Evolutionary conservation across 2,888 invertebrate genomes (phyloP).

Genomic region (Anodontia alba): DNA sequence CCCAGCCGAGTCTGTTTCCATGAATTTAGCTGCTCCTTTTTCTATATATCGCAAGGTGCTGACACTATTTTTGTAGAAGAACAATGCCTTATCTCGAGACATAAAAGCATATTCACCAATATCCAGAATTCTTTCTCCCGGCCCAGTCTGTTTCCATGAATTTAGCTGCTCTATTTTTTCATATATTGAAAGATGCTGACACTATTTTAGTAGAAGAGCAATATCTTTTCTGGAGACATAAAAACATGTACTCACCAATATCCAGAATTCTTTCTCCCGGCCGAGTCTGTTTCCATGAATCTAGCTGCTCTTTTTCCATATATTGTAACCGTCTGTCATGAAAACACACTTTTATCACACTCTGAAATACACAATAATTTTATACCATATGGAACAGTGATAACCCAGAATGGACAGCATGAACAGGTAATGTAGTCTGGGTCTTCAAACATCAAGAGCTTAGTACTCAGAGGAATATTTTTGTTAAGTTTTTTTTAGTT

Average conservation of each 20-base stretch:
- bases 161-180: constrained; percentile 96
- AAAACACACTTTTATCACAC: constrained; percentile 96
- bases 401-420: too few species aligned
- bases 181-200: constrained; percentile 98
- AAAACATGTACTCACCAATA: constrained; percentile 87
- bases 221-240: too few species aligned
- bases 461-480: too few species aligned
- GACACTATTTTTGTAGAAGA: too few species aligned
- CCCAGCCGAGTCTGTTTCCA: constrained; percentile 96
- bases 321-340: constrained; percentile 98
- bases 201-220: too few species aligned
- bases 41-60: constrained; percentile 98
- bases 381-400: too few species aligned
- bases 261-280: constrained; percentile 97
- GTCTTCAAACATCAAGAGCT: too few species aligned
- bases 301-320: constrained; percentile 97
- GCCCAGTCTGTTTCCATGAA: constrained; percentile 95
- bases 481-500: too few species aligned
- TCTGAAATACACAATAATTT: constrained; percentile 82
- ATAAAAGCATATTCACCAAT: constrained; percentile 87
- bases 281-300: constrained; percentile 94
- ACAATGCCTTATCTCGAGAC: too few species aligned
- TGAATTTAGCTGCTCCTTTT: constrained; percentile 95
- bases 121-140: constrained; percentile 96
- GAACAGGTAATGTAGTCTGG: too few species aligned